Percentiles rank a stretch among this genome's conserved stretches.
phyloP scores from a whole-genome alignment of 2,888 invertebrate species.

The Hyposoter didymator region DNA sequence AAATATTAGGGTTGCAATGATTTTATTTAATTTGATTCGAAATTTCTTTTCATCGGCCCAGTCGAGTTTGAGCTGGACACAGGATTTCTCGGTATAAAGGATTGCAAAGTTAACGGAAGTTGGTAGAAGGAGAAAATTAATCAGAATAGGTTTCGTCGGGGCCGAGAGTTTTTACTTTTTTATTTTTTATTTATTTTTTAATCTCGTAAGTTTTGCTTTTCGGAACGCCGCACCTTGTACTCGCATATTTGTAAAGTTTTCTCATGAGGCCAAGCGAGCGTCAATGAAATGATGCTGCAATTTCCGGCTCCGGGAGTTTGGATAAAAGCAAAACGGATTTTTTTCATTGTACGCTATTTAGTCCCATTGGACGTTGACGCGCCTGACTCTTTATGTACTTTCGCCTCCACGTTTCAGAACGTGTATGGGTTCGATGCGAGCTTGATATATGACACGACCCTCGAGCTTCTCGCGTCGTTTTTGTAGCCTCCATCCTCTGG shows the following conservation, averaged over 20 bases:
- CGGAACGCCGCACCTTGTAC: conserved; percentile 33
- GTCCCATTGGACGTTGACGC: conserved; percentile 37
- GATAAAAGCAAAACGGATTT: conserved; percentile 61
- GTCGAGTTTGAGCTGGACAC: background rate
- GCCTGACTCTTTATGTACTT: conserved; percentile 16
- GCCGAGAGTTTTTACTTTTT: conserved; percentile 7
- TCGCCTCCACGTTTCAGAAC: background rate
- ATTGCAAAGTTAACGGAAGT: conserved; percentile 35
- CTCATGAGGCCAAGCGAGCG: background rate
- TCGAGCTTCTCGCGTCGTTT: conserved; percentile 21
- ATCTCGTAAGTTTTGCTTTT: conserved; percentile 20
- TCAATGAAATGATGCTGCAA: background rate
- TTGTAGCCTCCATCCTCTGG: conserved; percentile 19
- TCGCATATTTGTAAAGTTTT: conserved; percentile 5
- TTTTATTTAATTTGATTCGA: background rate
- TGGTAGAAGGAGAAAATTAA: conserved; percentile 54
- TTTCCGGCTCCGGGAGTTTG: conserved; percentile 1
- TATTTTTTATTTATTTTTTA: conserved; percentile 22
- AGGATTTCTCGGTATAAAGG: conserved; percentile 19
- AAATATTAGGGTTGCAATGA: background rate
- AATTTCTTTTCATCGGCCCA: background rate
- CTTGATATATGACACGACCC: conserved; percentile 32
- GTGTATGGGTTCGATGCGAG: conserved; percentile 27
- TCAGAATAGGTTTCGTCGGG: conserved; percentile 24
- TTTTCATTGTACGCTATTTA: conserved; percentile 47